Evolutionary conservation across 2,113 vertebrate species (phyloP).

Genomic region (Entomyzon cyanotis): DNA sequence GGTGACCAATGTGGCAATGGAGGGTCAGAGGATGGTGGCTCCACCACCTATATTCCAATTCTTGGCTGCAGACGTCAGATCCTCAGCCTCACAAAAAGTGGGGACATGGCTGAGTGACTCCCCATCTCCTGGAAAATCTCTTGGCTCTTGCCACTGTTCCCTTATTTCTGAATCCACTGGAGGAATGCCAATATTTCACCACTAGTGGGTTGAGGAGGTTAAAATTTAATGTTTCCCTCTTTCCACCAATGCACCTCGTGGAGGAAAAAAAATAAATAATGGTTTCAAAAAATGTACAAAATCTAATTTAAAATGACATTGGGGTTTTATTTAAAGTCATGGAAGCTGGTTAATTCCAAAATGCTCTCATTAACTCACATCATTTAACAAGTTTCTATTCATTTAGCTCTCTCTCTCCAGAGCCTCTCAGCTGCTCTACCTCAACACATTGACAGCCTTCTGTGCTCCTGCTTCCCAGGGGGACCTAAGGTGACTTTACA

Average conservation of each 20-base stretch:
- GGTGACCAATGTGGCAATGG: rapidly evolving
- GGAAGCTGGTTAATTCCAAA: constrained; percentile 72
- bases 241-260: background rate
- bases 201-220: constrained; percentile 10
- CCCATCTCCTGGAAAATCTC: background rate
- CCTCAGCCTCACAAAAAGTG: background rate
- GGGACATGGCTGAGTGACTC: background rate
- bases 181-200: background rate
- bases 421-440: constrained; percentile 66
- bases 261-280: constrained; percentile 32
- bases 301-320: constrained; percentile 72
- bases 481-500: constrained; percentile 61
- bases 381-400: constrained; percentile 71
- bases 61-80: background rate
- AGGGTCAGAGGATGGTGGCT: background rate
- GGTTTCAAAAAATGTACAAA: constrained; percentile 57
- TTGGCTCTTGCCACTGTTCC: background rate
- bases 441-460: constrained; percentile 66
- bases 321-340: constrained; percentile 70
- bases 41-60: rapidly evolving
- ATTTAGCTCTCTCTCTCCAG: constrained; percentile 68
- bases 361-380: constrained; percentile 71
- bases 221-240: background rate
- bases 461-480: constrained; percentile 60
- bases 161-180: background rate